These are phyloP conservation scores for Cotesia congregata DNA, from an alignment of 2,888 invertebrate genomes.

Conservation along the genomic window DNA sequence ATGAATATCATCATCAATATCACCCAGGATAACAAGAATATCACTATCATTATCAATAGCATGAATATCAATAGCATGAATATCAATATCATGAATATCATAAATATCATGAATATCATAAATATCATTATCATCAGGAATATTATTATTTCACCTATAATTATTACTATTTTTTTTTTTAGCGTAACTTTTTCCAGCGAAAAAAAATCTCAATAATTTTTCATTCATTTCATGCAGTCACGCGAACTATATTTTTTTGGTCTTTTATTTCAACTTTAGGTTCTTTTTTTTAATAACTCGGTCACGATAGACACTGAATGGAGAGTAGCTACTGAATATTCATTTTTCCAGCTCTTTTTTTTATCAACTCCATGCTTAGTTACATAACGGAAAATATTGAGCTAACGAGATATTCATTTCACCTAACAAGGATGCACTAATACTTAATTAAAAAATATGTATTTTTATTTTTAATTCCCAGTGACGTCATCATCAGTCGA, in stretches of 20 bases:
- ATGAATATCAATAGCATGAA: too few relatives aligned
- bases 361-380: not conserved
- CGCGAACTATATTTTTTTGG: conserved; percentile 45
- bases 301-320: not conserved
- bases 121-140: too few relatives aligned
- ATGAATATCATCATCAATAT: too few relatives aligned
- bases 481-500: too few relatives aligned
- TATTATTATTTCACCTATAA: too few relatives aligned
- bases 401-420: not conserved
- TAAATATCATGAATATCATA: too few relatives aligned
- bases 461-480: too few relatives aligned
- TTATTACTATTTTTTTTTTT: not conserved
- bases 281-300: not conserved
- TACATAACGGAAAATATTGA: not conserved
- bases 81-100: too few relatives aligned
- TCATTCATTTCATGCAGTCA: conserved; percentile 58
- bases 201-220: conserved; percentile 35
- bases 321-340: not conserved
- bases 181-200: not conserved
- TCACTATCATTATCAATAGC: too few relatives aligned
- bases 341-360: not conserved
- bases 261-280: not conserved
- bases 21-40: too few relatives aligned
- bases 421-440: too few relatives aligned
- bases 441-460: not conserved